Base-by-base conservation (phyloP, 2,113 vertebrate genomes). In the Diadophis punctatus region DNA sequence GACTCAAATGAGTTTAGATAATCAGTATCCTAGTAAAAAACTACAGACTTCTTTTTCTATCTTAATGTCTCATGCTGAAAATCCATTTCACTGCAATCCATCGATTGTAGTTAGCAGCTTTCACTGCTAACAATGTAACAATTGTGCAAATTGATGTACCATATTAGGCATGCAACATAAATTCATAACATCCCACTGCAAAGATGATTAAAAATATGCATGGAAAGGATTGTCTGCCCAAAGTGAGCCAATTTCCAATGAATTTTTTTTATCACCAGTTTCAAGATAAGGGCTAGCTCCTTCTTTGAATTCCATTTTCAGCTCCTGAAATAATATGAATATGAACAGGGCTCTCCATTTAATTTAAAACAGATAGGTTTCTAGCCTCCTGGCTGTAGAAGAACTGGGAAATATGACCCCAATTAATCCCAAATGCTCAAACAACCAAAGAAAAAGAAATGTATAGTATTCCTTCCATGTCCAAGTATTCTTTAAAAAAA, bases 351-450 rank as follows among this genome's bases (percentile, higher is more conserved):
- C 25, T 53, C 52, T 48, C 20, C 3, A 34, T 85, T 89, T 92
- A 85, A 92, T 58, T 92, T 92, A 58, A 92, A 92, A 92, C 87
- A 58, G 87, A 92, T 56, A 85, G 52, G 87, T 85, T 92, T 58
- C 43, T 89, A 92, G 87, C 30, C 63, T 56, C 52, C 87, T 89
- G 68, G 63, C 53, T 92, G 52, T 85, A 43, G 52, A 56, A 20
- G 34, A 80, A 89, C 63, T 56, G 80, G 86, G 80, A 84, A 80
- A 88, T 27, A 63, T 92, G 87, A 89, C 87, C 87, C 68, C 91
- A 92, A 92, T 92, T 92, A 92, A 92, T 53, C 91, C 43, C 18
- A 84, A 34, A 92, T 43, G 55, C 91, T 92, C 87, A 92, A 89
- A 89, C 63, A 92, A 39, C 43, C 56, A 58, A 49, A 39, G 49